These are phyloP conservation scores for Ancistrus triradiatus DNA, from an alignment of 2,113 vertebrate species.

Conservation along the genomic window DNA sequence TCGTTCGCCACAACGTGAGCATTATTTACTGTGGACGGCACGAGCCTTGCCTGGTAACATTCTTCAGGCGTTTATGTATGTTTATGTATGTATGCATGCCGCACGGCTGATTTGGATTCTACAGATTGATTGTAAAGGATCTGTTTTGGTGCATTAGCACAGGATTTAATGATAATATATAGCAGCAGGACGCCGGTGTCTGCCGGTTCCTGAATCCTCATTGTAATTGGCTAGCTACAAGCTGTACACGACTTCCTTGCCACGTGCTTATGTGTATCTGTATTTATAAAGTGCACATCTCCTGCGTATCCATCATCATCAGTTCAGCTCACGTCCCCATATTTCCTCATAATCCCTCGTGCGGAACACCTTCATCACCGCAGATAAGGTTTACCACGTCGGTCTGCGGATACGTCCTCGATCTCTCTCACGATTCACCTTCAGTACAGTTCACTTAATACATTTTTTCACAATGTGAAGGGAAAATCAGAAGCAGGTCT, in stretches of 20 bases:
- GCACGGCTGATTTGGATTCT: constrained; percentile 1
- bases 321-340: constrained; percentile 11
- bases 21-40: constrained; percentile 29
- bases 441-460: too few relatives aligned
- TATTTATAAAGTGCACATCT: constrained; percentile 3
- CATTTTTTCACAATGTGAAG: too few relatives aligned
- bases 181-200: background rate
- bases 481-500: too few relatives aligned
- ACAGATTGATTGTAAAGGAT: constrained; percentile 11
- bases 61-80: too few relatives aligned
- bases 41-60: constrained; percentile 7
- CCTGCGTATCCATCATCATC: constrained; percentile 28
- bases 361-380: constrained; percentile 19
- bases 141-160: constrained; percentile 1
- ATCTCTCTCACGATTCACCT: background rate
- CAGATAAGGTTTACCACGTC: constrained; percentile 27
- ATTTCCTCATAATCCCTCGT: constrained; percentile 12
- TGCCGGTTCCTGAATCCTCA: background rate
- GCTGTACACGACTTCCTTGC: background rate
- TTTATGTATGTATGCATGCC: background rate
- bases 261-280: constrained; percentile 19
- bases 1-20: constrained; percentile 16
- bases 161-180: constrained; percentile 22
- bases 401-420: background rate
- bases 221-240: constrained; percentile 1